Percentiles rank a stretch among this genome's conserved stretches.
phyloP scores from a whole-genome alignment of 1,140 invertebrate genomes.

The Nymphalis io region DNA sequence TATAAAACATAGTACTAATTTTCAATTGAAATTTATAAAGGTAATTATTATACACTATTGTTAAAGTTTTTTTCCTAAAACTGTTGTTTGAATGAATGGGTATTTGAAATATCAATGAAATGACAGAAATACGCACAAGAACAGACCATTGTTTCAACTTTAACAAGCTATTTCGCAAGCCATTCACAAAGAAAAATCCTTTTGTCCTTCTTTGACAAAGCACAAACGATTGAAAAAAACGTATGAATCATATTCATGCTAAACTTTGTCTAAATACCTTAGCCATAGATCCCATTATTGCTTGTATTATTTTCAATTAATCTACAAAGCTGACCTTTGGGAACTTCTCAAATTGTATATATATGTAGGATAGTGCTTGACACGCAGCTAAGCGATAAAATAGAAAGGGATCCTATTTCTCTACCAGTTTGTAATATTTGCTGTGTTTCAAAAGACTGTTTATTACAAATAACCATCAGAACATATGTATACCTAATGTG shows the following conservation, averaged over 20 bases:
- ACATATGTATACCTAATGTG: too few relatives aligned
- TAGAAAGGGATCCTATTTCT: neutral
- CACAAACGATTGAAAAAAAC: slow-evolving; percentile 3
- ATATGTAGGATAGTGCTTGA: neutral
- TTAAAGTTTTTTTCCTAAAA: too few relatives aligned
- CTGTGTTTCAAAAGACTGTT: too few relatives aligned
- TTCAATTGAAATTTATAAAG: too few relatives aligned
- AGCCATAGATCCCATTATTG: neutral
- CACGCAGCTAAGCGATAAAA: neutral
- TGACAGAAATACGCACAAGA: slow-evolving; percentile 4
- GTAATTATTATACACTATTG: too few relatives aligned
- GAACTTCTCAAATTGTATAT: neutral
- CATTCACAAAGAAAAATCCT: slow-evolving; percentile 28
- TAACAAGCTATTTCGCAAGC: slow-evolving; percentile 29
- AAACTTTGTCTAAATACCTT: neutral
- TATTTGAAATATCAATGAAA: slow-evolving; percentile 19
- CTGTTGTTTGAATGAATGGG: slow-evolving; percentile 2
- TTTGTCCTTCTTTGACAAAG: slow-evolving; percentile 25
- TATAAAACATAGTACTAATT: too few relatives aligned
- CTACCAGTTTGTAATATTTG: neutral
- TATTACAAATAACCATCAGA: too few relatives aligned
- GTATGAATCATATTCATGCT: neutral
- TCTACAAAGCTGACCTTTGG: neutral
- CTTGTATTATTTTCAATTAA: neutral
- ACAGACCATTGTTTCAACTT: slow-evolving; percentile 19